Evolutionary conservation across 2,113 vertebrate species (phyloP), one percentile per base, ranked within the genome.

Genomic region (Pelobates fuscus): DNA sequence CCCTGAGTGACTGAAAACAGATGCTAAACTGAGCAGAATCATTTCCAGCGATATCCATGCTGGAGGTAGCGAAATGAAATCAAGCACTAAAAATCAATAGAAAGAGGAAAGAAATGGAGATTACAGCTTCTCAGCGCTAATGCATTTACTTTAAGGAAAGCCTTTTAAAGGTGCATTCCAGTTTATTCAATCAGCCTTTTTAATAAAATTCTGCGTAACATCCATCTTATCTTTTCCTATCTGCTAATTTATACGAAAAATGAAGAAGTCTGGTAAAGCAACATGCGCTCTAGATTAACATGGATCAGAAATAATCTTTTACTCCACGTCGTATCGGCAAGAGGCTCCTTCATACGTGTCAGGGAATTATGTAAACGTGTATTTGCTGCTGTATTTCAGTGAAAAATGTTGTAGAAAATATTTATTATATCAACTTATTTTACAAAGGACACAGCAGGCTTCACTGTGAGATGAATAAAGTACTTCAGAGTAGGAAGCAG

Each of bases 11-110:
- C 55, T 67, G 64, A 77, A 77, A 77, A 68, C 73, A 77, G 73
- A 77, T 68, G 57, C 73, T 60, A 68, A 77, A 77, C 65, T 61
- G 73, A n/a, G 65, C 65, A 61, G 65, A 68, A 77, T 61, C 55
- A 61, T 52, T 32, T 30, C 23, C 57, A 60, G 61, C 60, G 73
- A 77, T n/a, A 77, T 77, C 57, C 68, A 57, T 59, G 58, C 43
- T 67, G 65, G 65, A 77, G 73, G 65, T 67, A 68, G 73, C 64
- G 41, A 77, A 77, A 77, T 77, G 64, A 67, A 68, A 77, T 77
- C 60, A 77, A 54, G 41, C 25, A 30, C 61, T 52, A 55, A 44
- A 77, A 77, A 77, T 77, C 73, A 77, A 77, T 77, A 77, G 23
- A 67, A 32, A 68, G 52, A 77, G 73, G 73, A 77, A 77, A 77